Base-by-base conservation (phyloP, 2,888 invertebrate genomes). In the Tortrix viridana region DNA sequence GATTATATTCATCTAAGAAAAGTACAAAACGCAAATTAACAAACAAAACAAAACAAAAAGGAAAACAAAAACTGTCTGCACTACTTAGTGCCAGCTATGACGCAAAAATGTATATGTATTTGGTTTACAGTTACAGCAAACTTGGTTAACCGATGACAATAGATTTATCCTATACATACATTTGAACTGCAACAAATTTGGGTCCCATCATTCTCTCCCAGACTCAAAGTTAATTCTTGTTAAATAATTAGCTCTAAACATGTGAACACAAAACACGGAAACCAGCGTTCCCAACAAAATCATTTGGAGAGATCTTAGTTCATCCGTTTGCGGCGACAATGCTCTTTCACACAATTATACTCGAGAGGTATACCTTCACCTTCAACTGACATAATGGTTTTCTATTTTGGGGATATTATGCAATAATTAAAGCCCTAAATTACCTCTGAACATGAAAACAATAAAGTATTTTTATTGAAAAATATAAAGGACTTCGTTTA, bases 341-440 rank as follows among this genome's bases (percentile, higher is more conserved):
- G 77, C 70, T 65, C 74, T 73, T 85, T 86, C 88, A 74, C 88
- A 87, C 80, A 78, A 86, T 86, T 84, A 84, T 70, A 68, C 67
- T 53, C 19, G 52, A 32, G 26, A 53, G 41, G 57, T 23, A 48
- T 44, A 48, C 32, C 56, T 62, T 49, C 48, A 62, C 20, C 52
- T 65, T 52, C 56, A 59, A 63, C 55, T 57, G 50, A 53, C 54
- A 54, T 52, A 59, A 46, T 48, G 14, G 14, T 48, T 49, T 53
- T 60, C 52, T 47, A 60, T 60, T 53, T 53, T 19, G 9, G 53
- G 41, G 48, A 49, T 4, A n/a, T 20, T 52, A 20, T 38, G 23
- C 54, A 61, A 32, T 12, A 26, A 23, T 18, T 23, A 49, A 23
- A 32, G 19, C 19, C 38, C 32, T 60, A 23, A 60, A 38, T 60